Evolutionary conservation across 2,888 invertebrate species (phyloP), one percentile per base, ranked within the genome.

Genomic region (Meandrusa payeni): DNA sequence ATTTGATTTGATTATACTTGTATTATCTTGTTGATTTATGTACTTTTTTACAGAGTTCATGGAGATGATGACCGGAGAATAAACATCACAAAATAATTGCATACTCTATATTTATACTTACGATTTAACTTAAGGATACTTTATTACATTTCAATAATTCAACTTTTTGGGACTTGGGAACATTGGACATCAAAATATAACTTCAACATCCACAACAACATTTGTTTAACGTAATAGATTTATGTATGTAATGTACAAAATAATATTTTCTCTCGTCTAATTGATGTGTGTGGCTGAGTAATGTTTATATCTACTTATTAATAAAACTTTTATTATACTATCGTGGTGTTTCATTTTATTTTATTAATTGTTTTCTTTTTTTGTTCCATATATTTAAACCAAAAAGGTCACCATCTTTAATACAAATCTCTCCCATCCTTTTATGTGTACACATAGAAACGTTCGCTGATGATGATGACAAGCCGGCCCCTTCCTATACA

Each of bases 41-140:
- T 15, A n/a, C n/a, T n/a, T n/a, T n/a, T 93, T 93, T 57, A 7
- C 92, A 96, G 95, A 96, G 91, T 96, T 96, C 89, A 96, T 96
- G 96, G 96, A 96, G 83, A 96, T 96, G 96, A 96, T 96, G 96
- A 96, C 96, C 54, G 96, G 96, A 81, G 95, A 95, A 92, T 94
- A 94, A 92, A 73, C 64, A 57, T 63, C 48, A 68, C n/a, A n/a
- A n/a, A n/a, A n/a, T n/a, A 28, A 17, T 32, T 34, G 15, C 27
- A 32, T 22, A 19, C 32, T 28, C 55, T 65, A 41, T 48, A 66
- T 72, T 73, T 76, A 66, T 77, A 72, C 73, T 69, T 73, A 77
- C 69, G 60, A 52, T 70, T 60, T 75, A 75, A 75, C 76, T 61
- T 81, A 79, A 83, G 79, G 69, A 70, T 69, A 67, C 65, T 71